Evolutionary conservation across 2,888 invertebrate genomes (phyloP), one percentile per base, ranked within the genome.

Genomic region (Acronicta alni): DNA sequence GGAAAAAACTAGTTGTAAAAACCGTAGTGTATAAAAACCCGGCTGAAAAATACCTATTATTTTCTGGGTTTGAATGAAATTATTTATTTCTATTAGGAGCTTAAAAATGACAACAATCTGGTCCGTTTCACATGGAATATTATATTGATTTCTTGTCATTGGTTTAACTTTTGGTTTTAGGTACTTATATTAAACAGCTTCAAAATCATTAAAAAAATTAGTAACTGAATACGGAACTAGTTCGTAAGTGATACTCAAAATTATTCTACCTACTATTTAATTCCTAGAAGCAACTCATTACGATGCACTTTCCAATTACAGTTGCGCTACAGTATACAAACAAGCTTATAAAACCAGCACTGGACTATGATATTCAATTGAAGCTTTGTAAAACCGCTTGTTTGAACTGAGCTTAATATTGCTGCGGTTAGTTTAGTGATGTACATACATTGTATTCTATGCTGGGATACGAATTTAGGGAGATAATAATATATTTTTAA

Each of bases 281-380:
- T n/a, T n/a, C 38, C 4, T 69, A 67, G 57, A 41, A 68, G 38
- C 70, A 45, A 64, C 48, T 57, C 42, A 64, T 64, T 64, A 54
- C 30, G 8, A 10, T 49, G 49, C 26, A 38, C 49, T 59, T 57
- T 64, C 37, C 43, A 64, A 67, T 69, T 64, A 64, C 46, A 43
- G 26, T 15, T 39, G 16, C 44, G 9, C 38, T 32, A 12, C 52
- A 16, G 44, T 43, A 18, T 63, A 53, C 8, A 43, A 15, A 37
- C n/a, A 12, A 51, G 39, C 37, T 54, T 51, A 35, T 37, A 54
- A 26, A 41, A 52, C 38, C 39, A 3, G 35, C 18, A 44, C 37
- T 48, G 17, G 17, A 42, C 8, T 35, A 26, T 38, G 15, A 20
- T 18, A 52, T 57, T 38, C 32, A 15, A 16, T 57, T 32, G 30